Conservation (phyloP, 2,888 invertebrate genomes). For the Eupithecia centaureata region DNA sequence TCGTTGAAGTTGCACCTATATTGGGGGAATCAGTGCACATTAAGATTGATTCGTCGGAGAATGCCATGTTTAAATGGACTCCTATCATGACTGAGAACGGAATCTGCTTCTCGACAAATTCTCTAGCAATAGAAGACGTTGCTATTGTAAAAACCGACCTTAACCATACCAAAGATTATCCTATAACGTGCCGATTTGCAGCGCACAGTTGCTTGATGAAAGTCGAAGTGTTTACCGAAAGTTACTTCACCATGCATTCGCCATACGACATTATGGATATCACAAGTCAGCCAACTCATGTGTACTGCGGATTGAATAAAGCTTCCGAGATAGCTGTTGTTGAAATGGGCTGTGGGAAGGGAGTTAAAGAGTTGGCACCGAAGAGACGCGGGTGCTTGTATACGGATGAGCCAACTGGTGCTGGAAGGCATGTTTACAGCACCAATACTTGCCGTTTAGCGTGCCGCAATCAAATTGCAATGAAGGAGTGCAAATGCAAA, state of each 20-base stretch:
- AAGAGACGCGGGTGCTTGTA: slow-evolving; percentile 81
- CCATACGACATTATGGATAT: slow-evolving; percentile 83
- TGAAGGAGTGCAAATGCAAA: slow-evolving; percentile 82
- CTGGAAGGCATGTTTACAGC: slow-evolving; percentile 83
- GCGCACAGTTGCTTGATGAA: slow-evolving; percentile 64
- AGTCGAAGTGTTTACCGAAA: slow-evolving; percentile 50
- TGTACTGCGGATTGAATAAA: slow-evolving; percentile 63
- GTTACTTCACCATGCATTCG: slow-evolving; percentile 76
- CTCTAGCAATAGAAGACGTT: slow-evolving; percentile 79
- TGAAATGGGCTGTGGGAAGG: slow-evolving; percentile 77
- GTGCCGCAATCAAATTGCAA: slow-evolving; percentile 79
- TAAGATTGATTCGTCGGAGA: slow-evolving; percentile 76
- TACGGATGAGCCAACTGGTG: slow-evolving; percentile 44
- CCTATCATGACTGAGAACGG: slow-evolving; percentile 87
- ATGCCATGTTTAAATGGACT: slow-evolving; percentile 63
- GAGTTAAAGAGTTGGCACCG: slow-evolving; percentile 72
- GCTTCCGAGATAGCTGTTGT: slow-evolving; percentile 67
- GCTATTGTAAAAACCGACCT: slow-evolving; percentile 55
- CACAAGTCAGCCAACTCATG: slow-evolving; percentile 57
- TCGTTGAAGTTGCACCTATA: slow-evolving; percentile 75
- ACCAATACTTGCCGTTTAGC: slow-evolving; percentile 82
- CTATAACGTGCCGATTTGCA: slow-evolving; percentile 65
- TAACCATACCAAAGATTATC: slow-evolving; percentile 55
- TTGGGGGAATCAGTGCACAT: slow-evolving; percentile 54
- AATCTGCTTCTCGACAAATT: slow-evolving; percentile 86